Percentiles rank a stretch among this genome's conserved stretches.
Conservation (phyloP, 2,113 vertebrate species). For the Sminthopsis crassicaudata region DNA sequence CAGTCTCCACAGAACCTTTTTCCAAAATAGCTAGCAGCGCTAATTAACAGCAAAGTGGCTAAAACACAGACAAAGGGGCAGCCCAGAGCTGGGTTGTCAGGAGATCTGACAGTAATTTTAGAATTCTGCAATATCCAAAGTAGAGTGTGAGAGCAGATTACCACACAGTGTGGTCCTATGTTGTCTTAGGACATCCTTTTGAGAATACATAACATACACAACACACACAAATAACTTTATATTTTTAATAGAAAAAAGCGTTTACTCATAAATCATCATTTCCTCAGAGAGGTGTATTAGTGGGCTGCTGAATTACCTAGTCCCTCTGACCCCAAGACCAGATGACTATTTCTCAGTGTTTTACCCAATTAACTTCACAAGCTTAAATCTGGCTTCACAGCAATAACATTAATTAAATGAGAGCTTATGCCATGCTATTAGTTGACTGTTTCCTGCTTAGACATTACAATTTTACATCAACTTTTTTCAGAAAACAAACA, state of each 20-base stretch:
- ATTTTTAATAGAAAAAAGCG: neutral
- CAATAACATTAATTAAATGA: neutral
- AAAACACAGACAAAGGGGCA: neutral
- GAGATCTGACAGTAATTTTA: neutral
- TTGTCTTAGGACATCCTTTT: neutral
- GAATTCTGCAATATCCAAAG: neutral
- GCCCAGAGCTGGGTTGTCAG: neutral
- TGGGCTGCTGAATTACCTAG: neutral
- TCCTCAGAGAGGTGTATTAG: neutral
- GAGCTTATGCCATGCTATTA: neutral
- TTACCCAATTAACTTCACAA: slow-evolving; percentile 17
- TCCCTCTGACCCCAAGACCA: neutral
- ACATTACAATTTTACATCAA: neutral
- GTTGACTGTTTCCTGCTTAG: neutral
- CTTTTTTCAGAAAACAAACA: neutral
- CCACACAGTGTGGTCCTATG: neutral
- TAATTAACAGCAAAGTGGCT: neutral
- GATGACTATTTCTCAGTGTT: slow-evolving; percentile 20
- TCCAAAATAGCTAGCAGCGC: neutral
- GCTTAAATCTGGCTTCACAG: neutral
- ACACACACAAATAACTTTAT: neutral
- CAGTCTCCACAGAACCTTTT: neutral
- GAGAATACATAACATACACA: neutral
- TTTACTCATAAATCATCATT: neutral
- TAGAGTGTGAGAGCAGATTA: neutral